These are phyloP conservation scores for Gobius niger DNA, from an alignment of 2,113 vertebrate genomes.

Conservation along the genomic window DNA sequence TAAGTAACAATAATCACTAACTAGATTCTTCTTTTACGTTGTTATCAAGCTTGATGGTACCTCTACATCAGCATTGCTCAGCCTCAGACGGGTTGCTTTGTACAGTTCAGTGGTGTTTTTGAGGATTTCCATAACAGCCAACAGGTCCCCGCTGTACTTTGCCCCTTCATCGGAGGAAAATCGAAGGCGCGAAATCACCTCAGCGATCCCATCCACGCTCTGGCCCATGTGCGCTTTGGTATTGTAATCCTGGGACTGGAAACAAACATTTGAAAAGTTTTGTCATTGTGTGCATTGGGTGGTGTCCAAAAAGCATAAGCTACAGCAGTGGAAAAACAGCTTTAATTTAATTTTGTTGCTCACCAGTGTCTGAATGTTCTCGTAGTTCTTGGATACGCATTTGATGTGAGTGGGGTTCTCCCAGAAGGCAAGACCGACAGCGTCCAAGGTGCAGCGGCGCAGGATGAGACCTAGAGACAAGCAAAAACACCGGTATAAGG, in stretches of 20 bases:
- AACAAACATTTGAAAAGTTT: conserved; percentile 9
- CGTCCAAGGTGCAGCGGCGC: conserved; percentile 88
- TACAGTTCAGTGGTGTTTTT: conserved; percentile 92
- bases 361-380: conserved; percentile 93
- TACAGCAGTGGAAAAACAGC: not conserved
- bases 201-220: conserved; percentile 84
- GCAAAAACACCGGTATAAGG: not conserved
- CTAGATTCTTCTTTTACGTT: conserved; percentile 2
- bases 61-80: conserved; percentile 88
- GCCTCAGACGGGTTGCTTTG: conserved; percentile 83
- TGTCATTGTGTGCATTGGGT: not conserved
- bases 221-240: conserved; percentile 85
- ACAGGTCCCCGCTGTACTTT: conserved; percentile 93
- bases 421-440: conserved; percentile 93
- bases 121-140: conserved; percentile 89
- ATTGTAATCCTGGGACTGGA: conserved; percentile 87
- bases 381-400: conserved; percentile 93
- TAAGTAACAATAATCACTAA: conserved; percentile 22
- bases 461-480: conserved; percentile 84
- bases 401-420: conserved; percentile 92
- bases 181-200: conserved; percentile 89
- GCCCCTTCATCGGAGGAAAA: conserved; percentile 89
- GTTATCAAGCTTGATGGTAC: conserved; percentile 61
- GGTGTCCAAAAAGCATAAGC: conserved; percentile 10
- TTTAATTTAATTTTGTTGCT: conserved; percentile 48